A percentile compares a stretch with the other conserved stretches of the same genome.
Conservation (phyloP, 2,113 vertebrate genomes). For the Jaculus jaculus region DNA sequence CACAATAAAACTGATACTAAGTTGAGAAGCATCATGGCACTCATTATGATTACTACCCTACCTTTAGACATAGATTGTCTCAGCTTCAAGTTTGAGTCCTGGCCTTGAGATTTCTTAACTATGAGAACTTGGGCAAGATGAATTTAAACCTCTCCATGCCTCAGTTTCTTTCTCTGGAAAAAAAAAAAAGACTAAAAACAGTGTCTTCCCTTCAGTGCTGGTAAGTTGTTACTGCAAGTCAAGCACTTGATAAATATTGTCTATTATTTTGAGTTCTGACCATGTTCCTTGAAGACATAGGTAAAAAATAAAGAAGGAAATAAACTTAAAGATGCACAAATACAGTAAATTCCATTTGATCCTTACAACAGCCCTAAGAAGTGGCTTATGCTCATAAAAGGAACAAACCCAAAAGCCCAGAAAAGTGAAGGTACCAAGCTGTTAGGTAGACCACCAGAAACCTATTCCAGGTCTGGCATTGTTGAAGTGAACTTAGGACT, state of each 20-base stretch:
- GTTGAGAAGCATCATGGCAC: background rate
- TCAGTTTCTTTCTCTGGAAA: conserved; percentile 4
- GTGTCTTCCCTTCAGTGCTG: background rate
- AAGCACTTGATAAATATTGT: background rate
- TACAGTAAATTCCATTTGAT: background rate
- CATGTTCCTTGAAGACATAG: background rate
- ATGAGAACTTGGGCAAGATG: background rate
- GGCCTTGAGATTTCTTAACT: background rate
- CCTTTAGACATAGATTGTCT: background rate
- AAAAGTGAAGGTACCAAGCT: background rate
- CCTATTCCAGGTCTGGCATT: background rate
- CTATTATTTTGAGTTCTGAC: conserved; percentile 32
- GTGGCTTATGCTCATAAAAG: background rate
- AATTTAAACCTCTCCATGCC: background rate
- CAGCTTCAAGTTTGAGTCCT: background rate
- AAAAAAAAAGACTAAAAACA: conserved; percentile 14
- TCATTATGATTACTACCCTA: too few species aligned
- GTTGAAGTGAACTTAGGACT: background rate
- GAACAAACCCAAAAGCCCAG: background rate
- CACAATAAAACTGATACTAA: background rate
- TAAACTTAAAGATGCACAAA: background rate
- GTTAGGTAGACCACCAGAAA: background rate
- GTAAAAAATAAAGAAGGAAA: background rate
- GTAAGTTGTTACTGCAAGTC: background rate
- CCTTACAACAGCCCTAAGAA: background rate